Evolutionary conservation across 2,888 invertebrate species (phyloP), one percentile per base, ranked within the genome.

Genomic region (Slavum lentiscoides): DNA sequence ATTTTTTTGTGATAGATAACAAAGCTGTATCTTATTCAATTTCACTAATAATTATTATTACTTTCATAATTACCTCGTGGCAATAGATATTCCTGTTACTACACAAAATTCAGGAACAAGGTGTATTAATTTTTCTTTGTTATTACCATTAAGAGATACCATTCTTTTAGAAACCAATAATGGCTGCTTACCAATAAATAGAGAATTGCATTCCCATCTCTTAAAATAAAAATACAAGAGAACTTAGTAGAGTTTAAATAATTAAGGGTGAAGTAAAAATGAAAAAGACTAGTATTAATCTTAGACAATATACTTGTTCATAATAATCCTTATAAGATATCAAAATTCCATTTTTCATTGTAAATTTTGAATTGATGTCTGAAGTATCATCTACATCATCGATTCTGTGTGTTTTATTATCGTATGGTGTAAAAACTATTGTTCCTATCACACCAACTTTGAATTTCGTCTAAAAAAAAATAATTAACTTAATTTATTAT

Each of bases 71-170:
- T 75, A 84, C 15, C 91, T 87, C 92, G 92, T 92, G 0, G 87
- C 87, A 74, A 92, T 93, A 0, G 91, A 91, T 0, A 95, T 86
- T 0, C 96, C 97, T 0, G 97, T 97, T 84, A 94, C 89, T 0
- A 91, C 89, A 84, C 95, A 94, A 68, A 97, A 86, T 87, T 96
- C 95, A 0, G 97, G 97, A 13, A 97, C 88, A 4, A 97, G 87
- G 85, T 90, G 90, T 11, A 96, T 90, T 0, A 90, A 86, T 82
- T 93, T 91, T 0, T 93, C 93, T 0, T 92, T 91, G 74, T 93
- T 90, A 21, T 90, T 49, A 49, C 11, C 15, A 1, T 13, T 90
- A 4, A 67, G 70, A 90, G 88, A 21, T 37, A 43, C 64, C 83
- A 91, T 92, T 0, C 91, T 88, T 5, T 90, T 89, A 0, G 93